Evolutionary conservation across 2,888 invertebrate species (phyloP), one percentile per base, ranked within the genome.

Genomic region (Crocallis elinguaria): DNA sequence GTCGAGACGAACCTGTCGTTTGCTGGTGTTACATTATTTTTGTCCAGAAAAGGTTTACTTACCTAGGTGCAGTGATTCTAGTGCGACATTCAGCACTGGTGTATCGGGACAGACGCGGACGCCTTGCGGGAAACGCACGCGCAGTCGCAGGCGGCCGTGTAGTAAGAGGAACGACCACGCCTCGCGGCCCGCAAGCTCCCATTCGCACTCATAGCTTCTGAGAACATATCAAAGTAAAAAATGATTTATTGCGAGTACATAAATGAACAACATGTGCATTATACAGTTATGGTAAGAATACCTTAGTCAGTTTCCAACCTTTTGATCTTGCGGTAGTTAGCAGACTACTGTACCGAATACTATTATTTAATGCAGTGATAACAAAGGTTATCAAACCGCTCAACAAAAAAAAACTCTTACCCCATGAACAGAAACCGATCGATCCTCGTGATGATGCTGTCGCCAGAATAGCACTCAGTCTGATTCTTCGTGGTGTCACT

Each of bases 401-500:
- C 9, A 9, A 21, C 6, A 23, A 23, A 2, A 8, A 27, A 11
- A 7, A 12, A 11, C 0, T 72, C 88, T 83, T 42, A 89, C 89
- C 87, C 87, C 82, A 90, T 87, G 60, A 86, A 89, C 1, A 85
- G 78, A 60, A 89, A 66, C 72, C 73, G 77, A 27, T 88, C 79
- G 7, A 89, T 86, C 57, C 77, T 79, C 0, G 78, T 74, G 2
- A 86, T 76, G 0, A 88, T 75, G 44, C 87, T 82, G 1, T 67
- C 63, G 0, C 70, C 66, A 0, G 80, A 75, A 0, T 80, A 79
- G 25, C 71, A 63, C 0, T 79, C 73, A 0, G 21, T 12, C 2
- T 57, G 1, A 2, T 57, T 67, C 27, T 64, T 71, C 0, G 68
- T 72, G 3, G 57, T 9, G 1, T 65, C 64, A 5, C 27, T 36